phyloP scores from a whole-genome alignment of 2,113 vertebrate species.

The Notarius lentiginosus region DNA sequence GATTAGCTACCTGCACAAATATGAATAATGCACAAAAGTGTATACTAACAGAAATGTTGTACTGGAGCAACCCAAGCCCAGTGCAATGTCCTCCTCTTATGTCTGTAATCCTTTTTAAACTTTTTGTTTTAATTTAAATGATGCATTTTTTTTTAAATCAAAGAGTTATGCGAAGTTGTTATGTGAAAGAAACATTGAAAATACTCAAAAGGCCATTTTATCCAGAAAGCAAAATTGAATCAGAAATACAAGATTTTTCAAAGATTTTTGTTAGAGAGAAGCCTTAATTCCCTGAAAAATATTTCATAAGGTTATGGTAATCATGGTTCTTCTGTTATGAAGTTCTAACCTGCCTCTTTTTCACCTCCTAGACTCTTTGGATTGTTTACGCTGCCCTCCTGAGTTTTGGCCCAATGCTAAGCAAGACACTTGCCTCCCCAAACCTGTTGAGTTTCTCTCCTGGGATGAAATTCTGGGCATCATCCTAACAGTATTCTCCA shows the following conservation, averaged over 20 bases:
- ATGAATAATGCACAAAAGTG: neutral
- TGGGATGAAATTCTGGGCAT: constrained; percentile 62
- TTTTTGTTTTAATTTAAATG: neutral
- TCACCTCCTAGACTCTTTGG: constrained; percentile 61
- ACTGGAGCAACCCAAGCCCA: neutral
- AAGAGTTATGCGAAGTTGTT: neutral
- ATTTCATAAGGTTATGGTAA: neutral
- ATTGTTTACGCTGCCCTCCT: constrained; percentile 63
- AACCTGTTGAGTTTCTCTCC: constrained; percentile 68
- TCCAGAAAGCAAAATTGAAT: neutral
- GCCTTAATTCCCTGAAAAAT: neutral
- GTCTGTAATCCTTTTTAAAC: neutral
- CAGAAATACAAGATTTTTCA: neutral
- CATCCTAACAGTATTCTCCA: constrained; percentile 44
- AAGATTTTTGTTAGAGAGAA: neutral
- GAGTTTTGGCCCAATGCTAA: constrained; percentile 69
- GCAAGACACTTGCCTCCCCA: constrained; percentile 64
- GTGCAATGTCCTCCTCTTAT: neutral
- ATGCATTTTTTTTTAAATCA: neutral
- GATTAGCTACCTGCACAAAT: neutral
- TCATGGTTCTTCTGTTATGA: neutral
- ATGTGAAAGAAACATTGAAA: neutral
- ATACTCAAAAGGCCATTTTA: neutral
- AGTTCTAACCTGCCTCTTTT: neutral
- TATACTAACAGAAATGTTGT: neutral